phyloP scores from a whole-genome alignment of 1,140 invertebrate species.

The Caenorhabditis elegans region WBcel235 BX284606.5:5874501-5875000 shows the following conservation, averaged over 20 bases:
- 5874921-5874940: slow-evolving; percentile 19
- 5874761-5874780: neutral
- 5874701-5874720: neutral
- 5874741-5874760: neutral
- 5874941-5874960: slow-evolving; percentile 6
- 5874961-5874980: slow-evolving; percentile 33
- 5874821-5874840: neutral
- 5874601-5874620: neutral
- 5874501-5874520: slow-evolving; percentile 3
- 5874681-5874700: neutral
- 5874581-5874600: neutral
- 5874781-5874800: neutral
- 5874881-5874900: slow-evolving; percentile 21
- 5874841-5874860: neutral
- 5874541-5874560: slow-evolving; percentile 17
- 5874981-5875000: neutral
- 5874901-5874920: slow-evolving; percentile 29
- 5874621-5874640: slow-evolving; percentile 25
- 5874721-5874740: neutral
- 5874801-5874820: neutral
- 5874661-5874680: neutral
- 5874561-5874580: slow-evolving; percentile 7
- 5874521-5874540: too few species aligned
- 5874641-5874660: slow-evolving; percentile 20
- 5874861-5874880: slow-evolving; percentile 13